Conservation (phyloP, 2,113 vertebrate genomes). For the Ictalurus punctatus region DNA sequence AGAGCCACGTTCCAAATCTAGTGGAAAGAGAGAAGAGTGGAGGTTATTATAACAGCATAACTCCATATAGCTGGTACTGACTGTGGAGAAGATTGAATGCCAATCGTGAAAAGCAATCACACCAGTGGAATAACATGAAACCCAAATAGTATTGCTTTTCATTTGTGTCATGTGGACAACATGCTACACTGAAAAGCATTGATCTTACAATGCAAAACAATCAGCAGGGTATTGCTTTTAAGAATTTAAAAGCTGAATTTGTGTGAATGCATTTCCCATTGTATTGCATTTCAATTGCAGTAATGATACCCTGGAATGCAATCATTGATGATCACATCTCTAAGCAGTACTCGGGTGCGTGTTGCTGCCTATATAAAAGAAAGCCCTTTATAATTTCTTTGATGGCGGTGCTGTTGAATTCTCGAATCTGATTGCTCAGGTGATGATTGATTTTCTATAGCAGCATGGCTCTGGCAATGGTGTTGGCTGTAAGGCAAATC, state of each 20-base stretch:
- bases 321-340: not conserved
- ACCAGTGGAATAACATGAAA: not conserved
- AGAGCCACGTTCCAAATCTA: not conserved
- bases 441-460: not conserved
- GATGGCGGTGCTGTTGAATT: no score
- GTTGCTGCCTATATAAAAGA: not conserved
- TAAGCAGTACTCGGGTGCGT: not conserved
- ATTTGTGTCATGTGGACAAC: not conserved
- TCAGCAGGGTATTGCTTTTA: not conserved
- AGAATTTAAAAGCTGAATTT: not conserved
- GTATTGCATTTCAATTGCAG: not conserved
- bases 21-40: not conserved
- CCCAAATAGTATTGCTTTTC: not conserved
- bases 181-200: not conserved
- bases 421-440: not conserved
- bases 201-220: not conserved
- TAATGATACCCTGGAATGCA: not conserved
- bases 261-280: not conserved
- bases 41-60: not conserved
- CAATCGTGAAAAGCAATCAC: not conserved
- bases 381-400: not conserved
- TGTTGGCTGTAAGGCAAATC: not conserved
- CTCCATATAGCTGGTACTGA: not conserved
- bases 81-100: not conserved
- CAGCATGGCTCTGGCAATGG: not conserved